These are phyloP conservation scores for Serilophus lunatus DNA, from an alignment of 2,113 vertebrate genomes.

Conservation along the genomic window DNA sequence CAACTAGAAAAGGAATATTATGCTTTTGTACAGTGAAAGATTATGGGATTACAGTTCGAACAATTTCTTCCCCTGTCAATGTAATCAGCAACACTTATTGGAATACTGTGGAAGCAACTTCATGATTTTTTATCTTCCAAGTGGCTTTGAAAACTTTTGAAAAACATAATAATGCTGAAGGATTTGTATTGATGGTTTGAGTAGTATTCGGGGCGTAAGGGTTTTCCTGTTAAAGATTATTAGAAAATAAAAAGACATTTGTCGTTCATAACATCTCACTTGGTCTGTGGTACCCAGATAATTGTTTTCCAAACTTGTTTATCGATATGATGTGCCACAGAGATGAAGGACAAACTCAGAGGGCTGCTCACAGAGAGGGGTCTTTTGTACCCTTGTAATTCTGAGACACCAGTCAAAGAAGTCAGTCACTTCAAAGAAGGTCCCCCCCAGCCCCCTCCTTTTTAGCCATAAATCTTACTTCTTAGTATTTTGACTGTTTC, in stretches of 20 bases:
- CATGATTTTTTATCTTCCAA: background rate
- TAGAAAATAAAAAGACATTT: background rate
- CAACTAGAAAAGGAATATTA: background rate
- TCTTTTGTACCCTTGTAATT: conserved; percentile 52
- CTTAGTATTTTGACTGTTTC: conserved; percentile 55
- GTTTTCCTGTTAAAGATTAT: background rate
- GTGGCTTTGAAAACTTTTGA: background rate
- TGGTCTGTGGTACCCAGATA: background rate
- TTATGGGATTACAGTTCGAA: background rate
- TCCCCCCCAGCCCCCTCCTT: background rate
- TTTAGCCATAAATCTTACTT: conserved; percentile 52
- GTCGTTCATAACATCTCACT: background rate
- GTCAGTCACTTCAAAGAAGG: conserved; percentile 57
- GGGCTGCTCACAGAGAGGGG: conserved; percentile 7
- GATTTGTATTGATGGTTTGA: background rate
- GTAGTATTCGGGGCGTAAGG: background rate
- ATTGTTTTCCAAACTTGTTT: conserved; percentile 17
- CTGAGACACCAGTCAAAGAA: conserved; percentile 32
- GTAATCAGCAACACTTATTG: background rate
- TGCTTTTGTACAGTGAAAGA: background rate
- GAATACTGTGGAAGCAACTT: background rate
- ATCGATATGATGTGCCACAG: background rate
- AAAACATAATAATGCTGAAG: background rate
- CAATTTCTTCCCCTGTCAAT: background rate
- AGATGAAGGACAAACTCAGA: conserved; percentile 22